Evolutionary conservation across 2,888 invertebrate species (phyloP).

Genomic region (Chrysolina haemoptera): DNA sequence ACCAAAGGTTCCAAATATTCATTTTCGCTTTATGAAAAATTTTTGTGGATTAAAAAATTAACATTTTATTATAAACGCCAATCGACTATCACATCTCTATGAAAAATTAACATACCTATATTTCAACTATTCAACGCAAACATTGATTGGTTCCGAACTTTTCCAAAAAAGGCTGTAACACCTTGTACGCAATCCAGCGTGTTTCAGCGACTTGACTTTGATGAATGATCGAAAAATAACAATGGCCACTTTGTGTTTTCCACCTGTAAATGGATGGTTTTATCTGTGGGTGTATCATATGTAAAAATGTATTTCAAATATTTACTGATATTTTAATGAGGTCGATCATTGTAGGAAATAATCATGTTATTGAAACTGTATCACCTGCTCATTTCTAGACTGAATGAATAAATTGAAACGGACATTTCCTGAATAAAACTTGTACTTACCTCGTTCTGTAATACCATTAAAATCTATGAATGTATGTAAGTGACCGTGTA

Average conservation of each 20-base stretch:
- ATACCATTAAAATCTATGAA: constrained; percentile 50
- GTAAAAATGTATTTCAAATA: constrained; percentile 2
- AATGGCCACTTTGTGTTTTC: constrained; percentile 4
- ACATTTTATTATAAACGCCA: too few relatives aligned
- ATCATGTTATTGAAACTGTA: constrained; percentile 7
- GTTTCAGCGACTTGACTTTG: constrained; percentile 6
- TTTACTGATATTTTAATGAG: constrained; percentile 11
- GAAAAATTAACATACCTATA: not conserved
- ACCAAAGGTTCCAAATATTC: too few relatives aligned
- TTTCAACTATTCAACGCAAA: too few relatives aligned
- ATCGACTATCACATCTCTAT: not conserved
- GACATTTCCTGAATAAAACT: constrained; percentile 21
- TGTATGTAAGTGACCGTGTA: constrained; percentile 47
- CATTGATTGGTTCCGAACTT: not conserved
- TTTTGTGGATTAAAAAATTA: too few relatives aligned
- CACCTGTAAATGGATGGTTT: constrained; percentile 2
- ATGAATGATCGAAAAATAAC: constrained; percentile 8
- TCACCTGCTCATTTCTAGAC: constrained; percentile 16
- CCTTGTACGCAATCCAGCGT: not conserved
- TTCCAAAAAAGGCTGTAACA: not conserved
- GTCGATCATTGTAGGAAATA: not conserved
- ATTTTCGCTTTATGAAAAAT: too few relatives aligned
- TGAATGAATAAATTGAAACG: constrained; percentile 6
- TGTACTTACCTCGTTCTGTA: constrained; percentile 40
- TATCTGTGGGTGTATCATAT: not conserved